Percentiles rank a stretch among this genome's conserved stretches.
Evolutionary conservation across 2,113 vertebrate species (phyloP).

Genomic region (Edolisoma coerulescens): DNA sequence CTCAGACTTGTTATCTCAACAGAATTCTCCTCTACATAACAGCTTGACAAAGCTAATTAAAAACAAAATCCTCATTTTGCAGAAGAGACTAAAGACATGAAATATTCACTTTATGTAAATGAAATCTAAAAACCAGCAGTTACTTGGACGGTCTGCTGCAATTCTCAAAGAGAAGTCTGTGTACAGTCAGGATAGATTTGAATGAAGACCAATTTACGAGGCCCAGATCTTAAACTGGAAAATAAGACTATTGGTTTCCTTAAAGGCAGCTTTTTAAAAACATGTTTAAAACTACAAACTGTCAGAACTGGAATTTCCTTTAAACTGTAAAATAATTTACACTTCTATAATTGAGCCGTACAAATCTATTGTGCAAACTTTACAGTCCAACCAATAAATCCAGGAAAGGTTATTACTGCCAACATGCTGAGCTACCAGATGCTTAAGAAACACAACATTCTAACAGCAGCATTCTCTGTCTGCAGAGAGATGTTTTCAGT

Average conservation of each 20-base stretch:
- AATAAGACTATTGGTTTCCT: not conserved
- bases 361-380: not conserved
- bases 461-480: not conserved
- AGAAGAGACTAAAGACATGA: not conserved
- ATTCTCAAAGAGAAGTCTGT: not conserved
- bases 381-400: not conserved
- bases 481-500: not conserved
- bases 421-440: not conserved
- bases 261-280: not conserved
- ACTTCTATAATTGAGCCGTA: not conserved
- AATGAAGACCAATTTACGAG: not conserved
- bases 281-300: not conserved
- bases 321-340: not conserved
- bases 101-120: not conserved
- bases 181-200: not conserved
- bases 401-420: not conserved
- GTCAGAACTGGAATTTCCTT: not conserved
- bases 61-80: not conserved
- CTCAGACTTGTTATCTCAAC: not conserved
- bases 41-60: slow-evolving; percentile 13
- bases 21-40: not conserved
- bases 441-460: not conserved
- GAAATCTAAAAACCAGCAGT: not conserved
- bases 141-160: not conserved
- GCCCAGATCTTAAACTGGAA: not conserved